Evolutionary conservation across 2,888 invertebrate species (phyloP), one percentile per base, ranked within the genome.

Genomic region (Ectemnius continuus): DNA sequence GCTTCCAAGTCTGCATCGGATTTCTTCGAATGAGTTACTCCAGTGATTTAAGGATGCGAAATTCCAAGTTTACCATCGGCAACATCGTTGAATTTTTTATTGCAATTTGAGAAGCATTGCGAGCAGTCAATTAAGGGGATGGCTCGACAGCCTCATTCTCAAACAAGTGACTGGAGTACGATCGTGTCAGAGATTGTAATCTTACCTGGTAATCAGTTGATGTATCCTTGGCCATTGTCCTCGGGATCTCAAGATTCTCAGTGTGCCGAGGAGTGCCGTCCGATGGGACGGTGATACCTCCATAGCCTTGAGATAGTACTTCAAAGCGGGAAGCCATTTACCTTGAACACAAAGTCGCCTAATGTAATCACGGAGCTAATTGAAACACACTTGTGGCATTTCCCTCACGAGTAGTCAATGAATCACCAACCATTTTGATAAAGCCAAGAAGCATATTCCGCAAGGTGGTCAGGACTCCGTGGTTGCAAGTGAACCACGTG

Each of bases 371-470:
- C 36, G 36, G 1, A 52, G 52, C 5, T 52, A 52, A 52, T 16
- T 52, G 52, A 13, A 52, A 14, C 14, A 52, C 45, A 46, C 65
- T 56, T 36, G 36, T 11, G 66, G 20, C 62, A 69, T 62, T 59
- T 74, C 69, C 75, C 45, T 60, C 45, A 57, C 48, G 59, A 62
- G 23, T 61, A 52, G 66, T 69, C 62, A 62, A 57, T 2, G 46
- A 59, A 68, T 57, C 64, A 68, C 85, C 91, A 86, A 94, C 95
- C 94, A 91, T 93, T 93, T 70, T 93, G 93, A 73, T 93, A 92
- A 28, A 94, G 92, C 94, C 96, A 96, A 79, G 94, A 93, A 46
- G 95, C 95, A 86, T 95, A 95, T 77, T 95, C 93, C 57, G 95
- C 92, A 47, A 94, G 93, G 85, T 95, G 94, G 84, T 95, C 94